A percentile compares a stretch with the other conserved stretches of the same genome.
These are phyloP conservation scores for Drosophila pegasa DNA, from an alignment of 2,888 invertebrate genomes.

Conservation along the genomic window DNA sequence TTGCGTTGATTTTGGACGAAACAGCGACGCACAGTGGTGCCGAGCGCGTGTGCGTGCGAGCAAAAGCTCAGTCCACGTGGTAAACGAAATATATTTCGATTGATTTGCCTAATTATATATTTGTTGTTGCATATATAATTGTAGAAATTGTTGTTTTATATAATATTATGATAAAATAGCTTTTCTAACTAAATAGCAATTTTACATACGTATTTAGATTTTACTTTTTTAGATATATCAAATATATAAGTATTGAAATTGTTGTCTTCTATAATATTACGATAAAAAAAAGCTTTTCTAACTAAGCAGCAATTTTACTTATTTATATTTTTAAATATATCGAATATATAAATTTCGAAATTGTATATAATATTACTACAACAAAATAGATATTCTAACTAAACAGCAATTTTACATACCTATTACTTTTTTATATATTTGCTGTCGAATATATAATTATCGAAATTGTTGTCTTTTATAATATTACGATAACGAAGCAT, in stretches of 20 bases:
- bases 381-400: neutral
- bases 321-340: neutral
- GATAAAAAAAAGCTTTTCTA: no score
- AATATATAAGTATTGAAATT: no score
- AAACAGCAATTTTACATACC: neutral
- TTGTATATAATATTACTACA: neutral
- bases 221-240: no score
- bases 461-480: no score
- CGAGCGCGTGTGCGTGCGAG: neutral
- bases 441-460: no score
- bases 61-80: constrained; percentile 46
- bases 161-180: neutral
- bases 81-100: neutral
- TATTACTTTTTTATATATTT: no score
- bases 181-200: neutral
- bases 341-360: neutral
- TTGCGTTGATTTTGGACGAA: constrained; percentile 80
- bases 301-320: no score
- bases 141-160: neutral
- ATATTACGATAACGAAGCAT: no score
- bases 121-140: neutral
- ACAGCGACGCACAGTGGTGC: constrained; percentile 56
- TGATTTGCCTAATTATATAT: neutral
- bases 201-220: no score
- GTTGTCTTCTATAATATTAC: no score